phyloP scores from a whole-genome alignment of 2,113 vertebrate genomes.

The Upupa epops region DNA sequence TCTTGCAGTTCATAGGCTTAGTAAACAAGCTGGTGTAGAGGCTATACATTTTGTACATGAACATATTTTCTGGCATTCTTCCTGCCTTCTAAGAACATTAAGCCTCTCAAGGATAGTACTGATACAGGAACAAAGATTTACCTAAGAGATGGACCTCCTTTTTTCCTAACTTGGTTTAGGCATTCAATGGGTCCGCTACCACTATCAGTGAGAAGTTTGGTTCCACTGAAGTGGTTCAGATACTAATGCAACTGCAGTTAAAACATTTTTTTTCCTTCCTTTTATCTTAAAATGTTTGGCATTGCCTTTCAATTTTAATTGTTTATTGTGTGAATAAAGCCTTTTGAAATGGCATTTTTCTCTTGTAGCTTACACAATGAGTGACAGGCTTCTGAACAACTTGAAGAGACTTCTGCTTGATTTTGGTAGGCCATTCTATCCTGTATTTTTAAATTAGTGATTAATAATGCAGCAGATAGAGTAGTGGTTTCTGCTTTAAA shows the following conservation, averaged over 20 bases:
- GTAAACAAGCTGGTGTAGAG: background rate
- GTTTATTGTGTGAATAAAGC: background rate
- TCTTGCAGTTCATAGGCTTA: background rate
- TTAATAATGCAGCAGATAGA: background rate
- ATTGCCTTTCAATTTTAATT: background rate
- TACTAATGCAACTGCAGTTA: background rate
- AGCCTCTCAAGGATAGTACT: background rate
- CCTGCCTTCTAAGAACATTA: background rate
- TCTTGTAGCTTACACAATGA: constrained; percentile 66
- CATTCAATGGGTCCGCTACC: background rate
- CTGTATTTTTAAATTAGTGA: background rate
- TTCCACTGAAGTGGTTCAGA: background rate
- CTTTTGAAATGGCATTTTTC: background rate
- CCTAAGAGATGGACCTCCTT: background rate
- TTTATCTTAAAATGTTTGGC: background rate
- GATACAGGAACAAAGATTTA: background rate
- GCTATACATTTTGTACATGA: background rate
- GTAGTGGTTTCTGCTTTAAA: background rate
- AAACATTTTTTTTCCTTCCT: background rate
- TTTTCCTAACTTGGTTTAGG: background rate
- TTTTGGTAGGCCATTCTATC: constrained; percentile 68
- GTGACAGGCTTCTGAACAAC: constrained; percentile 37
- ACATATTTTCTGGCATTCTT: background rate
- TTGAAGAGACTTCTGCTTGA: constrained; percentile 74
- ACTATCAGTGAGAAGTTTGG: background rate